Evolutionary conservation across 2,797 vertebrate species (phyloP).

Genomic region (Scomberomorus guttatus): DNA sequence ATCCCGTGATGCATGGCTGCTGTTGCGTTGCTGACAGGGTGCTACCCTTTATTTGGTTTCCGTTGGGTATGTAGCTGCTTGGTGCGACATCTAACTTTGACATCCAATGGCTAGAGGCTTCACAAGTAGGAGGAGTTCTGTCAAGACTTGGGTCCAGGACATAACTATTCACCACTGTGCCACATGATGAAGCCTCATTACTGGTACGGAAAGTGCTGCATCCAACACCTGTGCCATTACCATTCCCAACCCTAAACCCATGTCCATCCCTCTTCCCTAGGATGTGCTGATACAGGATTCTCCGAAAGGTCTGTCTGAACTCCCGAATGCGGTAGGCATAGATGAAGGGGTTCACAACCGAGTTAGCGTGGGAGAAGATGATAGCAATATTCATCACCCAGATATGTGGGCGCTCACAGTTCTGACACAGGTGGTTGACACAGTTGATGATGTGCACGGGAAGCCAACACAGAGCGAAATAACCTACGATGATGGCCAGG

Average conservation of each 20-base stretch:
- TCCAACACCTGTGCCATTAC: conserved; percentile 61
- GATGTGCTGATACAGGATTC: conserved; percentile 90
- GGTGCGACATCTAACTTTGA: conserved; percentile 40
- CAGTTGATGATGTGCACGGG: conserved; percentile 96
- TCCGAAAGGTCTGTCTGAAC: conserved; percentile 94
- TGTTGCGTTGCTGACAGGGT: conserved; percentile 27
- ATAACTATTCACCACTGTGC: conserved; percentile 79
- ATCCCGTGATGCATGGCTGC: conserved; percentile 35
- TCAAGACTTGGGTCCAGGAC: conserved; percentile 52
- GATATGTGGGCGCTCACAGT: conserved; percentile 82
- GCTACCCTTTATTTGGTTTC: conserved; percentile 41
- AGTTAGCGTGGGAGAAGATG: conserved; percentile 95
- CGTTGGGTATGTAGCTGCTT: conserved; percentile 56
- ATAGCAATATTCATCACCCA: conserved; percentile 96
- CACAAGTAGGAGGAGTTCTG: conserved; percentile 19
- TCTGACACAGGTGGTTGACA: conserved; percentile 89
- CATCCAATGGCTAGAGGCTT: conserved; percentile 53
- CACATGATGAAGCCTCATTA: conserved; percentile 79
- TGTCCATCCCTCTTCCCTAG: conserved; percentile 78
- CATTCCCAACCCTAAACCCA: background rate
- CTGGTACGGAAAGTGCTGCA: conserved; percentile 64
- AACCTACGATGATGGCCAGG: conserved; percentile 94
- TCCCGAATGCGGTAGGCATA: conserved; percentile 97
- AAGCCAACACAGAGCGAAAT: conserved; percentile 96
- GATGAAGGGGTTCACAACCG: conserved; percentile 96